Percentiles rank a stretch among this genome's conserved stretches.
Conservation (phyloP, 2,888 invertebrate species). For the Phytoseiulus persimilis region DNA sequence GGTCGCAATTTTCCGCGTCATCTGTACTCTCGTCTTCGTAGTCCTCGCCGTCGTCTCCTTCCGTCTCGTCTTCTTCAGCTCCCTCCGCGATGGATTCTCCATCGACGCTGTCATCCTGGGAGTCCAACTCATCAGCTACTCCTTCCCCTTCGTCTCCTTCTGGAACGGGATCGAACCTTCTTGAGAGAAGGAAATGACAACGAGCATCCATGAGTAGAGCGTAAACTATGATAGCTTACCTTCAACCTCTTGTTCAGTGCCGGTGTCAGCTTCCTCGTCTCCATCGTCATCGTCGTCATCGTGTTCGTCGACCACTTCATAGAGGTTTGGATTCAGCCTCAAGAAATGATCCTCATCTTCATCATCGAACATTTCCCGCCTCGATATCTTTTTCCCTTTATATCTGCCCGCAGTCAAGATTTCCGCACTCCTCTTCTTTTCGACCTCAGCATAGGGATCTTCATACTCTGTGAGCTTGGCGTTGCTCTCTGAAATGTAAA, state of each 20-base stretch:
- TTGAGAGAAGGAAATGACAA: too few species aligned
- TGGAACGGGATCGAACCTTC: neutral
- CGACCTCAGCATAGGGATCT: constrained; percentile 45
- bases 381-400: constrained; percentile 62
- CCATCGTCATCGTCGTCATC: constrained; percentile 27
- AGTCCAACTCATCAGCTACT: neutral
- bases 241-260: neutral
- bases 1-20: neutral
- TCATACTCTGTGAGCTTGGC: neutral
- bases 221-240: neutral
- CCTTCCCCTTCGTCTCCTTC: neutral
- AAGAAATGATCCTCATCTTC: constrained; percentile 41
- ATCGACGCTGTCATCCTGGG: constrained; percentile 45
- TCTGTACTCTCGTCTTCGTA: constrained; percentile 24
- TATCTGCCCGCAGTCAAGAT: constrained; percentile 65
- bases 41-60: constrained; percentile 40
- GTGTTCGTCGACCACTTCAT: constrained; percentile 39
- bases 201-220: too few species aligned
- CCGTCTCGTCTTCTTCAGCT: neutral
- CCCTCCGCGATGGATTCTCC: constrained; percentile 52
- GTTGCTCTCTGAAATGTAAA: neutral
- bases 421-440: constrained; percentile 62
- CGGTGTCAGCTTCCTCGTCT: neutral
- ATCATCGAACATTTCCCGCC: constrained; percentile 52
- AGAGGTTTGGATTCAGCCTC: constrained; percentile 40